A percentile compares a stretch with the other conserved stretches of the same genome.
These are phyloP conservation scores for Subacronicta megacephala DNA, from an alignment of 2,888 invertebrate species.

Conservation along the genomic window DNA sequence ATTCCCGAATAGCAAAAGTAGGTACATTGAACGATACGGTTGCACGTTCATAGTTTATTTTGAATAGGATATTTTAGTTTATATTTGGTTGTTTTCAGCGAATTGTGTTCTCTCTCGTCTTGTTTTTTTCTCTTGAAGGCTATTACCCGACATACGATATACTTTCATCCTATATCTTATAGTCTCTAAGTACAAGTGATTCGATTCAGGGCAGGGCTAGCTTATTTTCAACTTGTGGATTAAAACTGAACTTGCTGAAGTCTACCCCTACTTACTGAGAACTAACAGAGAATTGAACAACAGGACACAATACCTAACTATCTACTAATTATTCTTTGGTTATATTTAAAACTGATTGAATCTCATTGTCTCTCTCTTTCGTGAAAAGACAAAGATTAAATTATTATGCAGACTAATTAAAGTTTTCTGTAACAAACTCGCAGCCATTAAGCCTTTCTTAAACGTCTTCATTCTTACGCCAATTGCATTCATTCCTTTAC, in stretches of 20 bases:
- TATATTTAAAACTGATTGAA: not conserved
- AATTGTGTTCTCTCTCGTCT: no score
- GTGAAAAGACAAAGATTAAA: slow-evolving; percentile 1
- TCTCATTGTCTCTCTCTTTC: not conserved
- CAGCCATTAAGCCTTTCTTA: slow-evolving; percentile 31
- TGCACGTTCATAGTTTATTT: no score
- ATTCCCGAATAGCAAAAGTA: not conserved
- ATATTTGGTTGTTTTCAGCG: no score
- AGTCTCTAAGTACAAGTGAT: no score
- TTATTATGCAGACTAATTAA: slow-evolving; percentile 16
- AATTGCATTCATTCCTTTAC: slow-evolving; percentile 47
- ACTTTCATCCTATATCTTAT: no score
- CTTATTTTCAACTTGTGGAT: no score
- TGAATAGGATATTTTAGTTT: no score
- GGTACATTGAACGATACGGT: no score
- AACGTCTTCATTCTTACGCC: slow-evolving; percentile 38
- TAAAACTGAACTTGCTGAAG: not conserved
- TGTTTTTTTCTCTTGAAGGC: no score
- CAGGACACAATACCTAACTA: not conserved
- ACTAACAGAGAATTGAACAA: not conserved
- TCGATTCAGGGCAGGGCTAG: no score
- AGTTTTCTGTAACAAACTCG: slow-evolving; percentile 18
- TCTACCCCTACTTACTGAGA: no score
- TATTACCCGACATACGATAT: no score
- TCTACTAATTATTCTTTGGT: not conserved